Conservation (phyloP, 2,797 vertebrate species). For the Helarctos malayanus region DNA sequence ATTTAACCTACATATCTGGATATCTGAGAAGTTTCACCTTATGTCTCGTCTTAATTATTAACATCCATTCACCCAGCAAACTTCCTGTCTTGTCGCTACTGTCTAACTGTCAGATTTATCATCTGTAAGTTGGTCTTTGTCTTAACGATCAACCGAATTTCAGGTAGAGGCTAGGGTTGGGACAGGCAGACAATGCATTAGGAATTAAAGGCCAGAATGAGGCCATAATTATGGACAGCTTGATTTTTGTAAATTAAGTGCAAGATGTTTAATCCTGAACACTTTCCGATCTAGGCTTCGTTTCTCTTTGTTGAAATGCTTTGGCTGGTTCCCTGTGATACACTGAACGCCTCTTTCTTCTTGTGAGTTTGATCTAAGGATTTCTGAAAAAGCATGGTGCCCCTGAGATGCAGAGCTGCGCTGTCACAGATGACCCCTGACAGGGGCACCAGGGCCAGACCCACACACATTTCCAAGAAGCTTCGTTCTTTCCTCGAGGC, state of each 20-base stretch:
- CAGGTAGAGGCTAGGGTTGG: neutral
- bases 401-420: neutral
- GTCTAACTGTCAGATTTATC: neutral
- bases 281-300: constrained; percentile 65
- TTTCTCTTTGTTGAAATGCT: constrained; percentile 70
- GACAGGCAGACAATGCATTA: constrained; percentile 74
- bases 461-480: constrained; percentile 37
- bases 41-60: constrained; percentile 86
- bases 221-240: constrained; percentile 54
- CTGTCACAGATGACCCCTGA: neutral
- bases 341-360: constrained; percentile 64
- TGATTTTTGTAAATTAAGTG: constrained; percentile 86
- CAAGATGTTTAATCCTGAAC: constrained; percentile 79
- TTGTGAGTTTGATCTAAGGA: constrained; percentile 51
- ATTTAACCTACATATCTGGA: constrained; percentile 76
- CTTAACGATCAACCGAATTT: constrained; percentile 75
- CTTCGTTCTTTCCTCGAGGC: constrained; percentile 30
- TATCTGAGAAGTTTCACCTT: constrained; percentile 75
- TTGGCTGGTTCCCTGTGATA: constrained; percentile 61
- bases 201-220: constrained; percentile 70
- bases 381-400: neutral
- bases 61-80: constrained; percentile 82
- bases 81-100: constrained; percentile 70
- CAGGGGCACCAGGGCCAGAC: neutral
- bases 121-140: constrained; percentile 81